phyloP scores from a whole-genome alignment of 2,888 invertebrate genomes.

The Eurytoma adleriae region DNA sequence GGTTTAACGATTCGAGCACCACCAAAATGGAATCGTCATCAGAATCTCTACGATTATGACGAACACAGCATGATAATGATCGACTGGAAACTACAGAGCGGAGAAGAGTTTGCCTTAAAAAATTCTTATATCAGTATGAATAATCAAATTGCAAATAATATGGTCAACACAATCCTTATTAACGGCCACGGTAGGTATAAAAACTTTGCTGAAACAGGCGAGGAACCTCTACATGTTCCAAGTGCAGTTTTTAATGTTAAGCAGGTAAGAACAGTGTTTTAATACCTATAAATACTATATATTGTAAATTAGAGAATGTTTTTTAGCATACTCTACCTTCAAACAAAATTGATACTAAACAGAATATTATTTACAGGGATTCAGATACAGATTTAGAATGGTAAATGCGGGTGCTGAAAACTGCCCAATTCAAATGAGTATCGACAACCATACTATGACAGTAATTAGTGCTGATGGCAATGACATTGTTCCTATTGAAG shows the following conservation, averaged over 20 bases:
- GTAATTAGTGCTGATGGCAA: slow-evolving; percentile 88
- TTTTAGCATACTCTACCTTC: too few relatives aligned
- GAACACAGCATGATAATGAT: slow-evolving; percentile 86
- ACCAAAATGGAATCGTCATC: slow-evolving; percentile 81
- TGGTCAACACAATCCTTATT: slow-evolving; percentile 88
- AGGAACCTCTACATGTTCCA: too few relatives aligned
- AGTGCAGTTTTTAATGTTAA: background rate
- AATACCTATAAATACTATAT: too few relatives aligned
- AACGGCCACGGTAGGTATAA: slow-evolving; percentile 86
- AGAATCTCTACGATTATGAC: slow-evolving; percentile 86
- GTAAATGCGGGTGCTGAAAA: slow-evolving; percentile 92
- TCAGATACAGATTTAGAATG: slow-evolving; percentile 86
- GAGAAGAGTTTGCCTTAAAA: too few relatives aligned
- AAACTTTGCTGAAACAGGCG: background rate
- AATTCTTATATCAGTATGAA: background rate
- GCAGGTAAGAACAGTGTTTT: background rate
- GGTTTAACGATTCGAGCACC: slow-evolving; percentile 86
- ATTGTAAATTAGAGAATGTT: too few relatives aligned
- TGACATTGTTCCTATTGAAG: slow-evolving; percentile 85
- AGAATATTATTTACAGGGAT: slow-evolving; percentile 66
- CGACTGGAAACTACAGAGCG: slow-evolving; percentile 82
- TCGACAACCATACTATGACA: slow-evolving; percentile 88
- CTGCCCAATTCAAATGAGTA: slow-evolving; percentile 89
- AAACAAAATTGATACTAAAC: slow-evolving; percentile 52
- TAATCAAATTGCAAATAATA: too few relatives aligned